Evolutionary conservation across 2,888 invertebrate genomes (phyloP).

Genomic region (Drosophila barbarae): DNA sequence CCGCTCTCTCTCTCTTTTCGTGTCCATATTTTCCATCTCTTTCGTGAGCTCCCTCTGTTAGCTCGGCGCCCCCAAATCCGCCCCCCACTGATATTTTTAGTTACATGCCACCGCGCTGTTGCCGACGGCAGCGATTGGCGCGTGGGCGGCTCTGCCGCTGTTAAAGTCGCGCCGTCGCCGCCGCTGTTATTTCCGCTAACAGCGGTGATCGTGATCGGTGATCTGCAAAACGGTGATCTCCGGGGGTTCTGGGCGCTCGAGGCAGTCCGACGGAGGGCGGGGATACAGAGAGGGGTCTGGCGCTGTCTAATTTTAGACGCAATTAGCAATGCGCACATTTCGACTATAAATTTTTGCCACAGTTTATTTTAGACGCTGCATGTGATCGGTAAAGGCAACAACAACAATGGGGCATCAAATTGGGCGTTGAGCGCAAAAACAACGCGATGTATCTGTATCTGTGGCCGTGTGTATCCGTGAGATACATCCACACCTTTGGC

Average conservation of each 20-base stretch:
- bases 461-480: constrained; percentile 42
- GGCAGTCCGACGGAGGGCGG: constrained; percentile 4
- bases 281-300: constrained; percentile 19
- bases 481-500: constrained; percentile 66
- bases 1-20: constrained; percentile 17
- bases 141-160: constrained; percentile 62
- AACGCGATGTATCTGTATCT: constrained; percentile 37
- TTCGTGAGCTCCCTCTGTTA: constrained; percentile 10
- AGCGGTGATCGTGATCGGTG: constrained; percentile 9
- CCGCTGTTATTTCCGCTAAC: constrained; percentile 23
- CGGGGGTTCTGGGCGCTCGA: constrained; percentile 2
- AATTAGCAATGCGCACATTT: constrained; percentile 72
- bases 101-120: constrained; percentile 50
- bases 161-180: constrained; percentile 27
- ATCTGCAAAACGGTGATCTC: constrained; percentile 6
- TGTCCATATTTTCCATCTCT: constrained; percentile 10
- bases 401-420: constrained; percentile 43
- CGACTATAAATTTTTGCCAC: constrained; percentile 67
- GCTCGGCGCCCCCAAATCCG: constrained; percentile 1
- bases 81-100: constrained; percentile 58
- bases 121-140: constrained; percentile 56
- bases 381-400: constrained; percentile 52
- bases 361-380: constrained; percentile 70
- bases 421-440: constrained; percentile 44
- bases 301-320: constrained; percentile 66